Evolutionary conservation across 1,140 invertebrate genomes (phyloP).

Genomic region (Hyles vespertilio): DNA sequence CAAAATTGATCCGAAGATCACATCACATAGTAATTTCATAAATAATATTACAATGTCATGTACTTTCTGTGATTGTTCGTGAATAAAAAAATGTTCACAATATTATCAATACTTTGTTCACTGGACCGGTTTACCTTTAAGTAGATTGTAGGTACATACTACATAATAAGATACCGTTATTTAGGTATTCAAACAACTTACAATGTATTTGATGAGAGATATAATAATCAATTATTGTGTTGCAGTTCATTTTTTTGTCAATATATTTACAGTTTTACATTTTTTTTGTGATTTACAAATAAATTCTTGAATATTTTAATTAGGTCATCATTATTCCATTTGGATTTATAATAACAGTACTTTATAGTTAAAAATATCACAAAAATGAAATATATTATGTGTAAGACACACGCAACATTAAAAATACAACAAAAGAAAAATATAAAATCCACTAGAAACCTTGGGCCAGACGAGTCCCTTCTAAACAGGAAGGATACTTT

Average conservation of each 20-base stretch:
- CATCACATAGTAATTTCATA: slow-evolving; percentile 77
- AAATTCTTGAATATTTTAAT: slow-evolving; percentile 75
- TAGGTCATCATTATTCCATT: slow-evolving; percentile 74
- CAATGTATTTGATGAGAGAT: slow-evolving; percentile 70
- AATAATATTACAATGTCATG: slow-evolving; percentile 77
- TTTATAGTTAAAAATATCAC: slow-evolving; percentile 77
- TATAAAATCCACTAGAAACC: slow-evolving; percentile 75
- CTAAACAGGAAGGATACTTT: slow-evolving; percentile 77
- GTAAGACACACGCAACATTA: slow-evolving; percentile 76
- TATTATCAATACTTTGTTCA: slow-evolving; percentile 74
- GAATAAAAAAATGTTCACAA: slow-evolving; percentile 76
- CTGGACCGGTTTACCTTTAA: slow-evolving; percentile 70
- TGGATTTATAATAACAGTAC: slow-evolving; percentile 75
- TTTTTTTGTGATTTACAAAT: slow-evolving; percentile 76
- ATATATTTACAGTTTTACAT: slow-evolving; percentile 77
- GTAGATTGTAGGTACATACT: slow-evolving; percentile 65
- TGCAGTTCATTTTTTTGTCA: slow-evolving; percentile 73
- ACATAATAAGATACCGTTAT: slow-evolving; percentile 65
- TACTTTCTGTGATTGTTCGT: slow-evolving; percentile 73
- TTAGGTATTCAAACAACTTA: slow-evolving; percentile 71
- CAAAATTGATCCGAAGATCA: slow-evolving; percentile 76
- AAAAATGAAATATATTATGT: slow-evolving; percentile 77
- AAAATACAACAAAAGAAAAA: slow-evolving; percentile 75
- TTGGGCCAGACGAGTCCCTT: slow-evolving; percentile 72
- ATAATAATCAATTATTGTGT: slow-evolving; percentile 71